Evolutionary conservation across 2,888 invertebrate species (phyloP).

Genomic region (Meteorus cinctellus): DNA sequence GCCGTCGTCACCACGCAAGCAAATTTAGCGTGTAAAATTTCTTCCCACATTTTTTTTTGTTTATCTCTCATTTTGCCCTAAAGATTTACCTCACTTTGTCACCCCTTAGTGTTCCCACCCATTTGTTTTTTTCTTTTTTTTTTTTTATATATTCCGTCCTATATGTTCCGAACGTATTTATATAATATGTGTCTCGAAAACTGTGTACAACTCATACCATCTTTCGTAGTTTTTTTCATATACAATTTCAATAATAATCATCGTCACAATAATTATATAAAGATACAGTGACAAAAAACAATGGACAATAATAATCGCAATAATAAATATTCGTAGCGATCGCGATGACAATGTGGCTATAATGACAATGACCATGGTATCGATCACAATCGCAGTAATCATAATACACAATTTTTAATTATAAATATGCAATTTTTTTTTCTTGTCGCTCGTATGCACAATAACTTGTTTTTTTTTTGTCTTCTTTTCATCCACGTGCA

Average conservation of each 20-base stretch:
- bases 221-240: constrained; percentile 62
- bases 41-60: constrained; percentile 51
- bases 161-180: constrained; percentile 65
- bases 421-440: constrained; percentile 66
- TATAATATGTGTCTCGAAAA: constrained; percentile 70
- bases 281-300: constrained; percentile 56
- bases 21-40: constrained; percentile 70
- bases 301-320: constrained; percentile 55
- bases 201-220: constrained; percentile 71
- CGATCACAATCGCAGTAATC: constrained; percentile 71
- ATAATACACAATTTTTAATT: constrained; percentile 69
- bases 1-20: constrained; percentile 67
- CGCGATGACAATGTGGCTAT: constrained; percentile 62
- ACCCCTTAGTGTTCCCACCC: constrained; percentile 36
- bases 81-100: constrained; percentile 43
- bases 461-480: constrained; percentile 66
- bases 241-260: constrained; percentile 69
- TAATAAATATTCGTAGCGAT: constrained; percentile 58
- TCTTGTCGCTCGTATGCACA: constrained; percentile 70
- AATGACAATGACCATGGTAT: constrained; percentile 68
- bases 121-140: constrained; percentile 49
- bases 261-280: constrained; percentile 66
- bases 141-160: constrained; percentile 51
- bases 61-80: constrained; percentile 48
- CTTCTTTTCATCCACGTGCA: constrained; percentile 65